phyloP scores from a whole-genome alignment of 2,113 vertebrate species.

The Oreotrochilus melanogaster region DNA sequence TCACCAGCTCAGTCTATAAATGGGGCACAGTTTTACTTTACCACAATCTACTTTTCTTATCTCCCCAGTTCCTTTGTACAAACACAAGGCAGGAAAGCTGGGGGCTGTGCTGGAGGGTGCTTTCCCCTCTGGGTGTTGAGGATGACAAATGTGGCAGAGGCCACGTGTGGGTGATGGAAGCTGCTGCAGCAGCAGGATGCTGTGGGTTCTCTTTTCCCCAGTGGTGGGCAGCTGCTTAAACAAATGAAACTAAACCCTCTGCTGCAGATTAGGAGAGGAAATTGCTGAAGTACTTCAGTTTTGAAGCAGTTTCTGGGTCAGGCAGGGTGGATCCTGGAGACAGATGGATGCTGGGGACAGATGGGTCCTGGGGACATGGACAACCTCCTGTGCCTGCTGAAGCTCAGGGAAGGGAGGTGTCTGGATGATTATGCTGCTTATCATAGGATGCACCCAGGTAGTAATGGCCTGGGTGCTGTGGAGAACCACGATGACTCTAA shows the following conservation, averaged over 20 bases:
- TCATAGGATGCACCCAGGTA: fast-evolving
- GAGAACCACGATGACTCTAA: neutral
- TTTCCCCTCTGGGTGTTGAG: neutral
- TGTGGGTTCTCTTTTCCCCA: neutral
- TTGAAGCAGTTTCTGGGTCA: neutral
- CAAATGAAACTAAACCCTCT: neutral
- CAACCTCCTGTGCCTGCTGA: neutral
- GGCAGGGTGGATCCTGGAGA: neutral
- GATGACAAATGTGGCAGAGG: fast-evolving
- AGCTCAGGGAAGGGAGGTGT: neutral
- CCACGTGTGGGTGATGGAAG: fast-evolving
- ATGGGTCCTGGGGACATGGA: fast-evolving
- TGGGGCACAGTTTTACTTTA: neutral
- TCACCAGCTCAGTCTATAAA: neutral
- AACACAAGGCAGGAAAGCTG: neutral
- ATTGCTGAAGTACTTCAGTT: neutral
- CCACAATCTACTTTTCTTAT: neutral
- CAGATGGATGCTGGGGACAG: neutral
- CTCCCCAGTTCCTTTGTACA: fast-evolving
- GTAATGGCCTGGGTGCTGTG: neutral
- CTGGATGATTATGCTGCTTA: neutral
- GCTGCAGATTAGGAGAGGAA: neutral
- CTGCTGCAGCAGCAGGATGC: neutral
- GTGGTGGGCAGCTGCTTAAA: neutral
- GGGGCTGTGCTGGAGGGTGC: neutral